phyloP scores from a whole-genome alignment of 2,113 vertebrate genomes.

The Pyxicephalus adspersus region DNA sequence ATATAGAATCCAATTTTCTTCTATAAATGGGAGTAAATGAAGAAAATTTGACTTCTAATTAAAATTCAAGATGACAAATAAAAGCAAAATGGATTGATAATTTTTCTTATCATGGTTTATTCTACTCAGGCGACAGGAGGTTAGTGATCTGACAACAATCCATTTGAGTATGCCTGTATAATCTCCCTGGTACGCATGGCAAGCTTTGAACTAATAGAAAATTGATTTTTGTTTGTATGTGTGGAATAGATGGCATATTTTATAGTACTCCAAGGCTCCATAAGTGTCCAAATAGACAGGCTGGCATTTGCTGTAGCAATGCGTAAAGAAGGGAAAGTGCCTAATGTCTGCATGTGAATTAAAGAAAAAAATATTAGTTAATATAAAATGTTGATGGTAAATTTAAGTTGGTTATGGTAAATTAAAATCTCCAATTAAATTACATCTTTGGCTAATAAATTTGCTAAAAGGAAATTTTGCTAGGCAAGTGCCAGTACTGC shows the following conservation, averaged over 20 bases:
- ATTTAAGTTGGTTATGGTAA: slow-evolving; percentile 69
- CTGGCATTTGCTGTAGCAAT: slow-evolving; percentile 55
- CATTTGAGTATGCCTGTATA: slow-evolving; percentile 23
- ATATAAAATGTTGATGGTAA: slow-evolving; percentile 63
- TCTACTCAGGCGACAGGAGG: background rate
- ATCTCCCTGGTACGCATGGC: slow-evolving; percentile 24
- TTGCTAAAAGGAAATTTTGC: slow-evolving; percentile 63
- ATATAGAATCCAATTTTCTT: background rate
- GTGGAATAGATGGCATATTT: slow-evolving; percentile 40
- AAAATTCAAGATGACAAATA: slow-evolving; percentile 1
- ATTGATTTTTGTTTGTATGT: slow-evolving; percentile 47
- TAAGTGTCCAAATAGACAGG: slow-evolving; percentile 54
- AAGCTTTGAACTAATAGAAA: slow-evolving; percentile 54
- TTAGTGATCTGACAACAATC: slow-evolving; percentile 15
- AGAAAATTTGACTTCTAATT: slow-evolving; percentile 13
- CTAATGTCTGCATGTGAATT: slow-evolving; percentile 59
- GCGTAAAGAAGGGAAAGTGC: slow-evolving; percentile 55
- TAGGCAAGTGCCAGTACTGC: slow-evolving; percentile 63
- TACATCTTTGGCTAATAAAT: slow-evolving; percentile 70
- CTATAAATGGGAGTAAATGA: background rate
- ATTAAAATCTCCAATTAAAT: slow-evolving; percentile 77
- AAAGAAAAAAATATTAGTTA: slow-evolving; percentile 59
- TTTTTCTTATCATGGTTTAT: slow-evolving; percentile 15
- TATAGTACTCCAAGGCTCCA: slow-evolving; percentile 49
- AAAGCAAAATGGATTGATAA: background rate